Evolutionary conservation across 2,797 vertebrate genomes (phyloP), one percentile per base, ranked within the genome.

Genomic region (Holocentrus rufus): DNA sequence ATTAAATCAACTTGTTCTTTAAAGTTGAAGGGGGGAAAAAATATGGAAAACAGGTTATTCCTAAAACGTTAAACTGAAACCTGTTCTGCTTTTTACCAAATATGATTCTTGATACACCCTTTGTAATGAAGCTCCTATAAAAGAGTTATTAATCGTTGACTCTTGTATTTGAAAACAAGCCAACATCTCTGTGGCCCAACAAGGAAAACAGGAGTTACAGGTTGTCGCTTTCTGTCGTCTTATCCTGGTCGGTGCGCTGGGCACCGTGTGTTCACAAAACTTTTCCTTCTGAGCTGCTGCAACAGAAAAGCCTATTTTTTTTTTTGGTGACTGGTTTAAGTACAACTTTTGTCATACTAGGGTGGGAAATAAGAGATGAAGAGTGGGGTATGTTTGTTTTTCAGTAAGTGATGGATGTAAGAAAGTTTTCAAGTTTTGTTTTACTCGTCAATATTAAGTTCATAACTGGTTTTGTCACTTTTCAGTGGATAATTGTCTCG

Each of bases 361-460:
- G 27, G 6, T 56, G 57, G 63, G 64, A 60, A 2, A 69, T 39
- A 10, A 6, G 42, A 25, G 34, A 66, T 50, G 42, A 56, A 52
- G n/a, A 30, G 57, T 52, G 44, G 44, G 4, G 25, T 68, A 20
- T 69, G 59, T 85, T 85, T 86, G 61, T 85, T 39, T 90, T 88
- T 88, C 72, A 79, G 64, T 74, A 74, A 76, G 23, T 74, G 77
- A 88, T 90, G 65, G 62, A 50, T 90, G 85, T 91, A 90, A 88
- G 91, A 88, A 90, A 22, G 68, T 87, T 89, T 63, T 65, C 55
- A 65, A 53, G 57, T 79, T 81, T 85, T 76, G 31, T 76, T 83
- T 58, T 85, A 53, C 49, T 77, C 66, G 85, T 79, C 31, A 22
- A 65, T 78, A 62, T 81, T 83, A 46, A 68, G 81, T 89, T 91